Conservation (phyloP, 1,140 invertebrate species). For the Trichomalopsis sarcophagae region DNA sequence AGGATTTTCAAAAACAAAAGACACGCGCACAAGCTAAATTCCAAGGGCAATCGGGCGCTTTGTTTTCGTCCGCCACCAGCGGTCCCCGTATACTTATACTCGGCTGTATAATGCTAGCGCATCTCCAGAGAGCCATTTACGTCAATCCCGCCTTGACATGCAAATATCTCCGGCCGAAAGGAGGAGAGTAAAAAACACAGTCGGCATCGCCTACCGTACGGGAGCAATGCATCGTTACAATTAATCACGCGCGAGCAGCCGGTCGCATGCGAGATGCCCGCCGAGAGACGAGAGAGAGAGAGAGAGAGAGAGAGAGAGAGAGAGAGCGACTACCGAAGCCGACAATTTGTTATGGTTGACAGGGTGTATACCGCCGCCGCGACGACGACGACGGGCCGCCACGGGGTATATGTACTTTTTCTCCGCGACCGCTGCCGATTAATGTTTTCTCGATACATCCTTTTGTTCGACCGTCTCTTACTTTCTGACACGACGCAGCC, state of each 20-base stretch:
- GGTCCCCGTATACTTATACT: too few relatives aligned
- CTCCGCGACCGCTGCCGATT: conserved; percentile 56
- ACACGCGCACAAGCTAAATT: conserved; percentile 53
- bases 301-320: conserved; percentile 53
- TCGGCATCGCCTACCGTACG: conserved; percentile 16
- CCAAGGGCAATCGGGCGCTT: conserved; percentile 47
- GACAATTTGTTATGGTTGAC: conserved; percentile 73
- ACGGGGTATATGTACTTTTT: conserved; percentile 55
- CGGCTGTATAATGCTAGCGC: neutral
- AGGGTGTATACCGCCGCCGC: conserved; percentile 54
- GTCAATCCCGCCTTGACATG: conserved; percentile 65
- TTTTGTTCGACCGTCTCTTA: too few relatives aligned
- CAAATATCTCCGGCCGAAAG: conserved; percentile 66
- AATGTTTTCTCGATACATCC: conserved; percentile 48
- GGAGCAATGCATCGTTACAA: conserved; percentile 64
- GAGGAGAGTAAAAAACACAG: conserved; percentile 55
- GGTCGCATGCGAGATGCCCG: conserved; percentile 57
- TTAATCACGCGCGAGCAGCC: conserved; percentile 68
- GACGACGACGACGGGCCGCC: conserved; percentile 19
- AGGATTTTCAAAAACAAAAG: neutral
- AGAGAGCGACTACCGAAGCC: conserved; percentile 65
- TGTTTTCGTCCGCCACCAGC: neutral
- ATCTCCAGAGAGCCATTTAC: conserved; percentile 49
- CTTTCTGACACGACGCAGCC: too few relatives aligned
- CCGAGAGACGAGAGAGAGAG: conserved; percentile 27